Evolutionary conservation across 2,797 vertebrate species (phyloP).

Genomic region (Vultur gryphus): DNA sequence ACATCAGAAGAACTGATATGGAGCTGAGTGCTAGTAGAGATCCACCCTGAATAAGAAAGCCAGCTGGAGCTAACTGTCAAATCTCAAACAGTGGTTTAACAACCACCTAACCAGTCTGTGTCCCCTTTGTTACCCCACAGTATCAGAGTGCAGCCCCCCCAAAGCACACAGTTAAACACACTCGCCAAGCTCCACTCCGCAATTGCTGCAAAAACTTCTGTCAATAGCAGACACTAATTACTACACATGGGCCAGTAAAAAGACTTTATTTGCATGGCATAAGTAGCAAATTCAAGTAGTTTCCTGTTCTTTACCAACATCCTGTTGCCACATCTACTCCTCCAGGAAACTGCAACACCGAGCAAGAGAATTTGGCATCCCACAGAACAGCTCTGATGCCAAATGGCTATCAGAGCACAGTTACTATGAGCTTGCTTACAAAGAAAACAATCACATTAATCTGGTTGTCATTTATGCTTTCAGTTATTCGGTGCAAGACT

Average conservation of each 20-base stretch:
- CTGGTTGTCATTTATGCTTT: background rate
- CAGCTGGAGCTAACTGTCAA: background rate
- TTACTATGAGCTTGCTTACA: background rate
- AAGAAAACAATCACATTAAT: constrained; percentile 33
- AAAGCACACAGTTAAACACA: background rate
- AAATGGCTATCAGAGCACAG: constrained; percentile 9
- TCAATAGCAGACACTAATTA: background rate
- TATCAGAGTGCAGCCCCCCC: background rate
- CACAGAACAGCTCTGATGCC: background rate
- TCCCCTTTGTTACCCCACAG: background rate
- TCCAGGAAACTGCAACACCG: constrained; percentile 28
- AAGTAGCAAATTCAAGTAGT: constrained; percentile 39
- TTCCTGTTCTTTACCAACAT: constrained; percentile 61
- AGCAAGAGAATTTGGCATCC: constrained; percentile 30
- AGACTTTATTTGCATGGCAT: background rate
- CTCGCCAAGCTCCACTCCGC: rapidly evolving
- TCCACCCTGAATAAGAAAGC: background rate
- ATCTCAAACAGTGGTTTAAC: background rate
- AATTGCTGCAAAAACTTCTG: background rate
- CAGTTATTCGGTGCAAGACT: background rate
- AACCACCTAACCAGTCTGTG: background rate
- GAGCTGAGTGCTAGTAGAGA: background rate
- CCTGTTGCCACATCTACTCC: constrained; percentile 61
- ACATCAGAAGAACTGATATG: background rate
- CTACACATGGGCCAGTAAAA: background rate